These are phyloP conservation scores for Muschampia plurimacula DNA, from an alignment of 2,888 invertebrate genomes.

Conservation along the genomic window DNA sequence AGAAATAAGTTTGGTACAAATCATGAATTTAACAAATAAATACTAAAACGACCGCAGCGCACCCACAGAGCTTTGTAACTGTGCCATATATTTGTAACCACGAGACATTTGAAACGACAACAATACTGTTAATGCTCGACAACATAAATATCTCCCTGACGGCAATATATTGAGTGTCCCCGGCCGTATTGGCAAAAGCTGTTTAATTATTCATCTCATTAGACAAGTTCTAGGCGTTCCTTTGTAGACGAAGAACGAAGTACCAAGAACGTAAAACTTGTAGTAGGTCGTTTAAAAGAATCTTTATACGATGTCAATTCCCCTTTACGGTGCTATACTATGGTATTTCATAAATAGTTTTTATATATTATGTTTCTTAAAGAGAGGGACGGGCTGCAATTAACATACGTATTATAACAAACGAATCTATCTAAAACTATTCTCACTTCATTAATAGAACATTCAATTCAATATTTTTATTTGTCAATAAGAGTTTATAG, in stretches of 20 bases:
- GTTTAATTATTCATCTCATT: conserved; percentile 84
- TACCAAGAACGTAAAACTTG: no score
- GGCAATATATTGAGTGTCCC: conserved; percentile 36
- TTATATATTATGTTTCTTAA: no score
- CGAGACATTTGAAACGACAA: conserved; percentile 38
- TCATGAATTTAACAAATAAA: conserved; percentile 22
- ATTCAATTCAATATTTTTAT: no score
- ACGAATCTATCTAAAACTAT: no score
- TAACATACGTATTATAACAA: no score
- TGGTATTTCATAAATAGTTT: no score
- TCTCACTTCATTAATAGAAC: no score
- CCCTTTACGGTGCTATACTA: no score
- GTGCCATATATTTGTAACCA: conserved; percentile 33
- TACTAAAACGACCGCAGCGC: conserved; percentile 27
- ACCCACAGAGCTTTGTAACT: conserved; percentile 28
- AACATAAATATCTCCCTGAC: conserved; percentile 36
- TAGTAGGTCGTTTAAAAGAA: no score
- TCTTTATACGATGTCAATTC: no score
- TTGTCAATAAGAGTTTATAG: no score
- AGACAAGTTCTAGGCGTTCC: conserved; percentile 42
- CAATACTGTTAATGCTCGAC: conserved; percentile 34
- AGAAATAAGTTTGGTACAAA: background rate
- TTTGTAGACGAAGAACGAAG: background rate
- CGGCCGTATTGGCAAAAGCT: conserved; percentile 54
- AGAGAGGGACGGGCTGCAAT: no score